phyloP scores from a whole-genome alignment of 2,888 invertebrate genomes.

The Chrysopilus asiliformis region DNA sequence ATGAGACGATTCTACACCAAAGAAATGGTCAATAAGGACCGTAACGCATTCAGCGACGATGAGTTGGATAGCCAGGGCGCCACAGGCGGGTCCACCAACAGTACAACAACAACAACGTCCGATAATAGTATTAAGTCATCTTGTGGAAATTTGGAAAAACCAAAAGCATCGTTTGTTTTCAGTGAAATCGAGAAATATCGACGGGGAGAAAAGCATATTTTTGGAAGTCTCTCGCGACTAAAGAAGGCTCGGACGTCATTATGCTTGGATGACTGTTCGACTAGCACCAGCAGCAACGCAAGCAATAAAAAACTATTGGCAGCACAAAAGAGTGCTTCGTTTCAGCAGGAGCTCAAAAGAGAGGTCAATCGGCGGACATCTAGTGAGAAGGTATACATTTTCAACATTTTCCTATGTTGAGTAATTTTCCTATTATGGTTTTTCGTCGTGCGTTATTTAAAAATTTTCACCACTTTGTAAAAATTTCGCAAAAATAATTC shows the following conservation, averaged over 20 bases:
- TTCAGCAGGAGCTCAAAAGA: constrained; percentile 11
- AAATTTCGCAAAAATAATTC: too few species aligned
- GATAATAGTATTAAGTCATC: constrained; percentile 12
- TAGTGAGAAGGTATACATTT: constrained; percentile 10
- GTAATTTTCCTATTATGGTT: not conserved
- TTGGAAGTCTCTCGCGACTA: constrained; percentile 20
- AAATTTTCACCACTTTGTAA: too few species aligned
- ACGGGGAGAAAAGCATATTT: constrained; percentile 16
- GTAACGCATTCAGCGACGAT: constrained; percentile 14
- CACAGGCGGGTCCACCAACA: too few species aligned
- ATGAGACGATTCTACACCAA: constrained; percentile 22
- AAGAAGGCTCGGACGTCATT: constrained; percentile 16
- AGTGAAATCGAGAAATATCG: constrained; percentile 13
- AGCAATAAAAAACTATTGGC: constrained; percentile 10
- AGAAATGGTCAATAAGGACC: constrained; percentile 8
- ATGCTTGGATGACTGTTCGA: constrained; percentile 12
- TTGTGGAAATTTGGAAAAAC: constrained; percentile 6
- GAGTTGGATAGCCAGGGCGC: constrained; percentile 14
- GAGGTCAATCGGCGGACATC: constrained; percentile 10
- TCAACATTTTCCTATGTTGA: too few species aligned
- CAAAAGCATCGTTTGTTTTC: constrained; percentile 7
- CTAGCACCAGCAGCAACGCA: not conserved
- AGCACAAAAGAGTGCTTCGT: constrained; percentile 7
- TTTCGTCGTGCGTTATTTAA: too few species aligned
- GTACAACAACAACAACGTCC: constrained; percentile 11